Conservation (phyloP, 2,797 vertebrate genomes). For the Acipenser oxyrinchus region DNA sequence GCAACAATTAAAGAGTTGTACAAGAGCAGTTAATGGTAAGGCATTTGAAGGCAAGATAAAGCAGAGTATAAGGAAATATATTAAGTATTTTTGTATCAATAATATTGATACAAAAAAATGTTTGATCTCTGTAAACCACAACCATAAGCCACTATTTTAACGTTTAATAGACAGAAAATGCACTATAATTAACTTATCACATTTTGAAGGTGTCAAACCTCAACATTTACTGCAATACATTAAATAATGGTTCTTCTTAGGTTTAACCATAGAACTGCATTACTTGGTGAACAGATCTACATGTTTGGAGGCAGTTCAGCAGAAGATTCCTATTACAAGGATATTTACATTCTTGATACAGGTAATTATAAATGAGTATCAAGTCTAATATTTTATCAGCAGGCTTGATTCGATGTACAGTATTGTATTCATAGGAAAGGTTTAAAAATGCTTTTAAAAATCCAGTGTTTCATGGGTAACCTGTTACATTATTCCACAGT, state of each 20-base stretch:
- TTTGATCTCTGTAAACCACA: neutral
- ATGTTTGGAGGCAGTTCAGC: constrained; percentile 53
- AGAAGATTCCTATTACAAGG: constrained; percentile 43
- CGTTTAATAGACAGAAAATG: neutral
- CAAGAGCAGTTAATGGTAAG: no score
- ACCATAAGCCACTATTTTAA: no score
- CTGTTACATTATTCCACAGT: no score
- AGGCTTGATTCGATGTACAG: no score
- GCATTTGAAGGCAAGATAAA: no score
- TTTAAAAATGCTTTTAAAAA: neutral
- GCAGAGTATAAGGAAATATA: no score
- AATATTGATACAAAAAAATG: neutral
- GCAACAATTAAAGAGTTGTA: no score
- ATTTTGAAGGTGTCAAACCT: neutral
- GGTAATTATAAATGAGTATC: constrained; percentile 35
- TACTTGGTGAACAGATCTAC: constrained; percentile 54
- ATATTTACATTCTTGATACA: constrained; percentile 53
- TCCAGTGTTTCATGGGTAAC: neutral
- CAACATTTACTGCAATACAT: no score
- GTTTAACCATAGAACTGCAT: constrained; percentile 44
- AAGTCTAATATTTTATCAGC: constrained; percentile 12
- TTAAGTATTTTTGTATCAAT: neutral
- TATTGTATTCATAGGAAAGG: no score
- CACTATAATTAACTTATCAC: neutral
- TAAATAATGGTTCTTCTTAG: constrained; percentile 30